Base-by-base conservation (phyloP, 2,888 invertebrate species). In the Linyphia triangularis region DNA sequence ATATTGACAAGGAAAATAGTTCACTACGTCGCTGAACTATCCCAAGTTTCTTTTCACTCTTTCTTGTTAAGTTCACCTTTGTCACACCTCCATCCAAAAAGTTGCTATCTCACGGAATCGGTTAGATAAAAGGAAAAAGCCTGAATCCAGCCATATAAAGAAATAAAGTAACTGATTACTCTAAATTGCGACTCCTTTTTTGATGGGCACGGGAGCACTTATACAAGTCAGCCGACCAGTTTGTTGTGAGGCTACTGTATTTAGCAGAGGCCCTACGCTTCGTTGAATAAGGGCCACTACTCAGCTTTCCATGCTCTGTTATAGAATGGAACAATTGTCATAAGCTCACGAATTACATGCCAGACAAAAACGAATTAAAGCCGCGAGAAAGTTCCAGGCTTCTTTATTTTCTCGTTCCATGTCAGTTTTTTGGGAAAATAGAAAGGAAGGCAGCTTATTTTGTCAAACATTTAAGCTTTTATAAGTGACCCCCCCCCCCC, bases 381-480 rank as follows among this genome's bases (percentile, higher is more conserved):
- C 69, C 33, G 13, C 51, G 24, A 73, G 65, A 73, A 73, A 81
- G 65, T 63, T 78, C 63, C 57, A n/a, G 69, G 28, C 57, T 77
- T 63, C 22, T 28, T n/a, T 67, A n/a, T 16, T 65, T 73, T 37
- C 33, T 30, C 22, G 22, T 51, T 24, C 43, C 19, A 16, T 43
- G 61, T 79, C 79, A 67, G 28, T 67, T n/a, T n/a, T 82, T 82
- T 61, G 26, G n/a, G 22, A 70, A 70, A 85, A 57, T 51, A 63
- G 28, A 69, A 77, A 70, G 63, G 72, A 70, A 79, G 79, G 79
- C 63, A 67, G 85, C 85, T 86, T 86, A 86, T 85, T 85, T 85
- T 85, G 85, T 85, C 85, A 78, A 86, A 86, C 85, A 86, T 86
- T 86, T 79, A 79, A 63, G 85, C 85, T 79, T 65, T 77, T 79